Evolutionary conservation across 2,113 vertebrate species (phyloP), one percentile per base, ranked within the genome.

Genomic region (Semicossyphus pulcher): DNA sequence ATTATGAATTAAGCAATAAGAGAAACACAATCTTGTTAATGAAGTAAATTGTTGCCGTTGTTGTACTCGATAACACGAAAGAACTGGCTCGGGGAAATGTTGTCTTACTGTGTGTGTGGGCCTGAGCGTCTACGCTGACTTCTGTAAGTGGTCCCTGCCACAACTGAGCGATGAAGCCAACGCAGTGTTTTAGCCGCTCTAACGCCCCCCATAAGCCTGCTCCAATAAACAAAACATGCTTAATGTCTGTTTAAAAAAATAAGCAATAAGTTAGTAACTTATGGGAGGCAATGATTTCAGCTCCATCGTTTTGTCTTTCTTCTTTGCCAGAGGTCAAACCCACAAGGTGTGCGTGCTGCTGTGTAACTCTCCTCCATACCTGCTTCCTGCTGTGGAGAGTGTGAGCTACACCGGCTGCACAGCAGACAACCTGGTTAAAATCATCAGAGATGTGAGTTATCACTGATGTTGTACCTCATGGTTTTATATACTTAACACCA

Each of bases 341-440:
- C 96, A 97, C 84, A 95, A 97, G 26, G 96, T 97, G 61, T 97
- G 96, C 72, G 95, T 97, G 54, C 91, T 97, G 31, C 93, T 97
- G 77, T 97, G 96, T 76, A 97, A 97, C 83, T 97, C 96, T 1
- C 96, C 96, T 0, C 96, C 96, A 0, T 97, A 97, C 75, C 86
- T 97, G 80, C 93, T 97, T 20, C 96, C 96, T 0, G 96, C 96
- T 1, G 96, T 97, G 29, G 96, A 97, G 91, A 97, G 96, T 65
- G 95, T 96, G 84, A 97, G 93, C 0, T 97, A 97, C 88, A 97
- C 96, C 0, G 96, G 96, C 67, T 96, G 93, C 87, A 96, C 95
- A 0, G 96, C 95, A 0, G 96, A 97, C 89, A 95, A 87, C 76
- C 85, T 97, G 21, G 96, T 95, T 72, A 96, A 97, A 91, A 95